phyloP scores from a whole-genome alignment of 2,113 vertebrate species.

The Hypanus sabinus region DNA sequence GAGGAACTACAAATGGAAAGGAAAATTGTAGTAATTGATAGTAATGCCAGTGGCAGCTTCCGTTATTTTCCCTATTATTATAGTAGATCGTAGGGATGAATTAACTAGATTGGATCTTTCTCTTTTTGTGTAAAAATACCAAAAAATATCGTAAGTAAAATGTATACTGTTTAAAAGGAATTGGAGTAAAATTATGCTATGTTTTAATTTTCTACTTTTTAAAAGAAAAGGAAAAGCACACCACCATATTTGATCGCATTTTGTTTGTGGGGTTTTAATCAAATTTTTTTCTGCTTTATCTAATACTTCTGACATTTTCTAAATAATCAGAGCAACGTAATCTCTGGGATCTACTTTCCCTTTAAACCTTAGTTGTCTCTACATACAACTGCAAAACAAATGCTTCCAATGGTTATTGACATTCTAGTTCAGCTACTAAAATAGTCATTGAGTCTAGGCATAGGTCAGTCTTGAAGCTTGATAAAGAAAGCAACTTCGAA shows the following conservation, averaged over 20 bases:
- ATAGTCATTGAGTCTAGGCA: not conserved
- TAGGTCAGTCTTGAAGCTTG: conserved; percentile 18
- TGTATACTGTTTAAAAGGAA: too few relatives aligned
- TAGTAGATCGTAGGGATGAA: too few relatives aligned
- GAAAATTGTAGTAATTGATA: too few relatives aligned
- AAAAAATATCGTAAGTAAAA: too few relatives aligned
- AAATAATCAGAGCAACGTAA: not conserved
- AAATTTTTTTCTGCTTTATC: not conserved
- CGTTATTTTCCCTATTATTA: too few relatives aligned
- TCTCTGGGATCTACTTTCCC: not conserved
- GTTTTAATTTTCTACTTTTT: not conserved
- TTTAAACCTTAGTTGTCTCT: not conserved
- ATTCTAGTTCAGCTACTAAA: not conserved
- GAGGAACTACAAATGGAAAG: too few relatives aligned
- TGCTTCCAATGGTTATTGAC: not conserved
- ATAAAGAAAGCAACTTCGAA: conserved; percentile 4
- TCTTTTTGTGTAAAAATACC: too few relatives aligned
- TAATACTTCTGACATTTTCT: not conserved
- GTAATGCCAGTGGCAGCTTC: too few relatives aligned
- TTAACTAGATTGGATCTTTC: too few relatives aligned
- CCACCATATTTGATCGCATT: not conserved
- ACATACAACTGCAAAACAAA: not conserved
- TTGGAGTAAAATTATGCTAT: too few relatives aligned
- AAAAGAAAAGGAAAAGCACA: not conserved
- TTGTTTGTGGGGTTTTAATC: not conserved